Percentiles rank a stretch among this genome's conserved stretches.
These are phyloP conservation scores for Lepisosteus oculatus DNA, from an alignment of 2,113 vertebrate genomes.

Conservation along the genomic window DNA sequence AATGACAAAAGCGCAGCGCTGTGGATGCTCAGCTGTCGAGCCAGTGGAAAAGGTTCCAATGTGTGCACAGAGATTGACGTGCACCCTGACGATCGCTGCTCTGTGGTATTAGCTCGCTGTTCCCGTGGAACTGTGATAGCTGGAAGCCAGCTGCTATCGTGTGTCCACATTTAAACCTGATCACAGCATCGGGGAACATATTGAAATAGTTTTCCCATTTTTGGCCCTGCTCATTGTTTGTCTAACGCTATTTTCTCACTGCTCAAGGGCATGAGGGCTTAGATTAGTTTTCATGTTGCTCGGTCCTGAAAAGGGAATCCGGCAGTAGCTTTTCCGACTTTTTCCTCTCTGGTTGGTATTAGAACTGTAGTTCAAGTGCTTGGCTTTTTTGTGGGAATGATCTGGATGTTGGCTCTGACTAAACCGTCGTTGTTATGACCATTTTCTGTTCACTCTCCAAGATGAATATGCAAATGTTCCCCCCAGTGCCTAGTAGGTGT, in stretches of 20 bases:
- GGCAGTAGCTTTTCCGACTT: slow-evolving; percentile 4
- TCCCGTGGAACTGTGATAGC: slow-evolving; percentile 29
- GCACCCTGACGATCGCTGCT: background rate
- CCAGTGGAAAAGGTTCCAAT: background rate
- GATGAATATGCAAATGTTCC: too few species aligned
- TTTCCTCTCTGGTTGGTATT: background rate
- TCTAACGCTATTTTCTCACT: slow-evolving; percentile 57
- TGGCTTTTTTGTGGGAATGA: too few species aligned
- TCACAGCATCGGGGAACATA: slow-evolving; percentile 49
- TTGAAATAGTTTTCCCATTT: slow-evolving; percentile 77
- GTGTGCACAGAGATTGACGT: background rate
- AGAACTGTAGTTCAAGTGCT: too few species aligned
- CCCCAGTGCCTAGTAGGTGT: too few species aligned
- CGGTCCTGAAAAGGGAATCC: slow-evolving; percentile 31
- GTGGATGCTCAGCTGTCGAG: slow-evolving; percentile 15
- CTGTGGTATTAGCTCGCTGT: slow-evolving; percentile 32
- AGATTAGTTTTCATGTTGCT: slow-evolving; percentile 47
- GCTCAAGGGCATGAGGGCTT: slow-evolving; percentile 50
- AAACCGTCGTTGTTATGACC: too few species aligned
- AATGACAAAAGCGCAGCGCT: background rate
- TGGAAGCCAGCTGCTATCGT: slow-evolving; percentile 56
- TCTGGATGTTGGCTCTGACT: too few species aligned
- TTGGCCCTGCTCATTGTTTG: slow-evolving; percentile 59
- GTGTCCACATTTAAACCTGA: slow-evolving; percentile 61
- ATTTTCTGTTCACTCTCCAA: too few species aligned